Base-by-base conservation (phyloP, 2,888 invertebrate genomes). In the Arge pagana region DNA sequence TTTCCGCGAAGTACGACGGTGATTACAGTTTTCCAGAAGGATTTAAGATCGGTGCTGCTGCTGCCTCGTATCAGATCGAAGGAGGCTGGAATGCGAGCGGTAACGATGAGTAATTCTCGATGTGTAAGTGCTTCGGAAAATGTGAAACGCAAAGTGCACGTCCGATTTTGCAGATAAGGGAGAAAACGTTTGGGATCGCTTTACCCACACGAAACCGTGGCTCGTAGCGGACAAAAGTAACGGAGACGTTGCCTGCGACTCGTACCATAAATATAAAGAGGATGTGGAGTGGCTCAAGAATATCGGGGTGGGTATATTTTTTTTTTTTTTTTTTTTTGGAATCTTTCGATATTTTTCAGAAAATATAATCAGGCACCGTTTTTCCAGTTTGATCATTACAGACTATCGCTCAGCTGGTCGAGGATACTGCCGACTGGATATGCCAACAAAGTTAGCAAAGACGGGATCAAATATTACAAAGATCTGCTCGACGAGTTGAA, bases 201-300 rank as follows among this genome's bases (percentile, higher is more conserved):
- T 80, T 61, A 74, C 78, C 1, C 84, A 84, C 53, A 76, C 68
- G 1, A 75, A 81, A 55, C 77, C 80, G 19, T 79, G 81, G 16
- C 79, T 80, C 42, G 81, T 88, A 6, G 70, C 68, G 56, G 81
- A 85, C 56, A 73, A 79, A 4, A 79, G 81, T 1, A 86, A 82
- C 50, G 87, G 82, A 0, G 85, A 88, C 56, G 78, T 86, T 0
- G 85, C 89, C 0, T 84, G 86, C 23, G 85, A 88, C 68, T 87
- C 86, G 10, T 88, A 87, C 66, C 82, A 86, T 65, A 80, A 82
- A 52, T 86, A 83, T 68, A 80, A 81, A 62, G 83, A 84, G 62
- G 75, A 70, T 52, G 37, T 66, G 18, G 28, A 24, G 18, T 30
- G 59, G 3, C 49, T 50, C 6, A 57, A 59, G 21, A 30, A 54